phyloP scores from a whole-genome alignment of 2,113 vertebrate species.

The Apteryx mantelli region DNA sequence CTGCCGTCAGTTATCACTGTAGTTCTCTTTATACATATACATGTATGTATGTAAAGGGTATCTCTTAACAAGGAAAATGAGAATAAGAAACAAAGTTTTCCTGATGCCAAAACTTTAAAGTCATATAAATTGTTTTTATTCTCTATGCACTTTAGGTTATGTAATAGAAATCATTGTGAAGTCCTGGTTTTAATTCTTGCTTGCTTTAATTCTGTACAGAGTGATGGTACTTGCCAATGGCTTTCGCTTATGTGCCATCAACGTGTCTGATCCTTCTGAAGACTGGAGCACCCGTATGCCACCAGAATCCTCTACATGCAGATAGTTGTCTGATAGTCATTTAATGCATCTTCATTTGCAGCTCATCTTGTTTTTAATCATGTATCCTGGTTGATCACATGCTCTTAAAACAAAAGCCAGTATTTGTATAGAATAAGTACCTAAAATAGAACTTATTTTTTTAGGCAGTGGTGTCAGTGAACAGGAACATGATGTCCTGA shows the following conservation, averaged over 20 bases:
- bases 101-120: background rate
- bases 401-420: background rate
- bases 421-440: background rate
- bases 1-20: background rate
- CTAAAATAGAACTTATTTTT: background rate
- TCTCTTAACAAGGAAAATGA: background rate
- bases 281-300: rapidly evolving
- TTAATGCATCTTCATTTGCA: background rate
- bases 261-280: background rate
- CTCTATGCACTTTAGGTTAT: background rate
- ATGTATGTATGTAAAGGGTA: background rate
- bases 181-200: background rate
- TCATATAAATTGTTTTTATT: background rate
- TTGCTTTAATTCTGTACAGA: background rate
- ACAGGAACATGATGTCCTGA: background rate
- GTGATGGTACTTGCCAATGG: background rate
- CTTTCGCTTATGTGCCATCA: background rate
- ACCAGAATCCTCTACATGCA: background rate
- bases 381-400: background rate
- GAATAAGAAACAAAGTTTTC: background rate
- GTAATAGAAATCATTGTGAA: background rate
- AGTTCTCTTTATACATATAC: background rate
- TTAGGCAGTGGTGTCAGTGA: background rate
- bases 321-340: background rate
- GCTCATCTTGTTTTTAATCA: background rate